Base-by-base conservation (phyloP, 37 sponge, comb jelly and placozoan species). In the Mnemiopsis leidyi region DNA sequence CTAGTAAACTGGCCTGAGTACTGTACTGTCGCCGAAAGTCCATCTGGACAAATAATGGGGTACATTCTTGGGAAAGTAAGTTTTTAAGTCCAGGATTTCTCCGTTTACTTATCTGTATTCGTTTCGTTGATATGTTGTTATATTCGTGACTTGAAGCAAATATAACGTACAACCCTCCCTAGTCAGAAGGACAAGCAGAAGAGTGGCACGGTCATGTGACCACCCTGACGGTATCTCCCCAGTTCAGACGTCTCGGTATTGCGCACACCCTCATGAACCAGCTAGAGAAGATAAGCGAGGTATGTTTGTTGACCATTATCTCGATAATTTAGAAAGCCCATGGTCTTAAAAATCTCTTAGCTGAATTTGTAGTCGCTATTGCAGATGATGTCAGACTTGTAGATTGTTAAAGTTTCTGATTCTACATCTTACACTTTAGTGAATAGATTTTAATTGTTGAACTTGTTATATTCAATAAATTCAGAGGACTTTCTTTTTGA, bases 121-220 rank as follows among this genome's bases (percentile, higher is more conserved):
- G 36, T 79, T 32, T 0, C 40, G 9, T 26, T 69, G 95, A 23
- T 93, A n/a, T n/a, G n/a, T n/a, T n/a, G n/a, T n/a, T n/a, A n/a
- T n/a, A 94, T 95, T 2, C 28, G 25, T 3, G 97, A 96, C 88
- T 61, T 61, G 48, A n/a, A 23, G 61, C 24, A 68, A 21, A 68
- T 68, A 21, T 18, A 68, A 23, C 21, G 21, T 68, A 21, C 21
- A 68, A 18, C 18, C 69, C 69, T 68, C 68, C 68, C 36, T 1
- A 48, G 69, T 34, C 38, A 33, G 69, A 92, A 31, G 69, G 93
- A 16, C 71, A 76, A n/a, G 93, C 39, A 9, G 68, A 76, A 34
- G 82, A 76, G 0, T 98, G 99, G 99, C 99, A 98, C 68, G 99
- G 99, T 92, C 99, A 98, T 75, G 97, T 98, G 92, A 98, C 99